These are phyloP conservation scores for Micrastur ruficollis DNA, from an alignment of 2,797 vertebrate species.

Conservation along the genomic window DNA sequence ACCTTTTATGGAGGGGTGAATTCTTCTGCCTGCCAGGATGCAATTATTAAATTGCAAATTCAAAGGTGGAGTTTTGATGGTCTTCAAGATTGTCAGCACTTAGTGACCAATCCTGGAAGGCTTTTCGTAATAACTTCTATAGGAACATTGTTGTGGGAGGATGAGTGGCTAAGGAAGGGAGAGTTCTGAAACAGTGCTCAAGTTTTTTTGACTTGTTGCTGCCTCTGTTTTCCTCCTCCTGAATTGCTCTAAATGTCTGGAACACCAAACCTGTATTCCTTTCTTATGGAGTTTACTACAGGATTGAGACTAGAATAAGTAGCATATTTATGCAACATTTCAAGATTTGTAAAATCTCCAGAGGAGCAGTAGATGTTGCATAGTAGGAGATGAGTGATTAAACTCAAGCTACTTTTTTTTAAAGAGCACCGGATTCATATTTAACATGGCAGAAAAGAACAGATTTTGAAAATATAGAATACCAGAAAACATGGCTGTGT, in stretches of 20 bases:
- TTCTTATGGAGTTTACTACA: neutral
- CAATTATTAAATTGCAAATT: neutral
- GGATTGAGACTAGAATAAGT: neutral
- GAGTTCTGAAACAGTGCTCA: neutral
- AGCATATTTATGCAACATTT: neutral
- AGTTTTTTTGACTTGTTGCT: neutral
- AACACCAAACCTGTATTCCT: neutral
- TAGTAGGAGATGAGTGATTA: neutral
- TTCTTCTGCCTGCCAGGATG: neutral
- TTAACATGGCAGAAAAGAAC: neutral
- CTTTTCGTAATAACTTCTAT: neutral
- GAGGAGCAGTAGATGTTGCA: neutral
- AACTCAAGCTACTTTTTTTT: neutral
- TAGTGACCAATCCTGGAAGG: neutral
- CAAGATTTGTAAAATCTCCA: neutral
- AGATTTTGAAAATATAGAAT: neutral
- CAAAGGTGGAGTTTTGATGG: neutral
- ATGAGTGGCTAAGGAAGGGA: neutral
- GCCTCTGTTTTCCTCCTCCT: neutral
- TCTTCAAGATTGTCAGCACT: neutral
- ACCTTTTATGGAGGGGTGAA: neutral
- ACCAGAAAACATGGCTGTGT: neutral
- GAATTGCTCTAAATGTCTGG: neutral
- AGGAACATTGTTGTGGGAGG: neutral
- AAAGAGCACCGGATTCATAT: neutral